phyloP scores from a whole-genome alignment of 2,113 vertebrate genomes.

The Peromyscus californicus region DNA sequence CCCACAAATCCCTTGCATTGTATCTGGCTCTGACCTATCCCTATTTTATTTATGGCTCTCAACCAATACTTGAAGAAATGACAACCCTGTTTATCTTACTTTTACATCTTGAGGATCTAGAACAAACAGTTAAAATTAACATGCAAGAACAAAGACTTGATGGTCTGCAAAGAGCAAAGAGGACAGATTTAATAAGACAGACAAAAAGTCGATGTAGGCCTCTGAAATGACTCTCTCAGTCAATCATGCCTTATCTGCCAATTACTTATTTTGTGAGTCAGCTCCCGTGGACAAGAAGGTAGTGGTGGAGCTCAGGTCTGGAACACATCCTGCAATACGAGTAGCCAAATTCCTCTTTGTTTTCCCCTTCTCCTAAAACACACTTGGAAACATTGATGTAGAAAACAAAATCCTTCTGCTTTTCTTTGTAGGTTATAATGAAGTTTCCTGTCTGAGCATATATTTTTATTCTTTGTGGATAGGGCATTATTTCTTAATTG shows the following conservation, averaged over 20 bases:
- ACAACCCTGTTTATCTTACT: background rate
- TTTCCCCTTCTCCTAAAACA: background rate
- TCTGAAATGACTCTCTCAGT: background rate
- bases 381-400: background rate
- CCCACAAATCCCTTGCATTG: background rate
- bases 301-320: no score
- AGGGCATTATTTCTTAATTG: conserved; percentile 59
- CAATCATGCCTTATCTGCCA: background rate
- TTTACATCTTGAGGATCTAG: background rate
- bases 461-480: conserved; percentile 39
- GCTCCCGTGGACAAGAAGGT: background rate
- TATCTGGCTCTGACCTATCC: background rate
- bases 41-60: background rate
- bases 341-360: background rate
- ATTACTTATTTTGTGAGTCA: background rate
- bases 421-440: background rate
- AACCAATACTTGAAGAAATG: background rate
- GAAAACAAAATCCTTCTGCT: background rate
- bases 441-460: background rate
- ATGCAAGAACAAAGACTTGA: background rate
- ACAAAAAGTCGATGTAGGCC: background rate
- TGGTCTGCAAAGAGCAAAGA: background rate
- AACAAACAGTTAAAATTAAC: background rate
- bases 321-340: background rate
- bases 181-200: background rate